Evolutionary conservation across 2,113 vertebrate genomes (phyloP), one percentile per base, ranked within the genome.

Genomic region (Hippocampus guttulatus): DNA sequence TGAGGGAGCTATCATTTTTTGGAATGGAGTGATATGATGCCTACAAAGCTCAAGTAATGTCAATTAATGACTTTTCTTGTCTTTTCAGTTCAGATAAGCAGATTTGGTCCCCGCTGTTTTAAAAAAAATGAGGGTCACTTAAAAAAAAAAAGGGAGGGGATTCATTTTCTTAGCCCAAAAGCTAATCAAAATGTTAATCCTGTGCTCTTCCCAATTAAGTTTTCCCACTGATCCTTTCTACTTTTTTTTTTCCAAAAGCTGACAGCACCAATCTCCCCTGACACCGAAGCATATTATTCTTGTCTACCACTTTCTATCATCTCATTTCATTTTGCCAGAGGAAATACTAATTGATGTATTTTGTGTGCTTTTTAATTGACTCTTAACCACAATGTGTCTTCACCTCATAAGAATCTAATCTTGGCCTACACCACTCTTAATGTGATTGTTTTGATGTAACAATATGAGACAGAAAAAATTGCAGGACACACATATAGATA

Each of bases 111-210:
- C 62, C 18, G 8, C 63, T 72, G 77, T 82, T 82, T 82, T 33
- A 30, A 80, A 84, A 67, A 85, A 83, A 88, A 87, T 67, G 78
- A 79, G 68, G 68, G 76, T 77, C 70, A 83, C 72, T 16, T 65
- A 70, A 52, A 66, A 69, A 57, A 77, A 81, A 74, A 45, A 30
- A 30, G 30, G 63, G 54, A 23, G 75, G 80, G 80, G 74, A 75
- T 81, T 65, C 68, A 82, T 66, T 64, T 74, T 84, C 71, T 86
- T 81, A 82, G 83, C 76, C 85, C 81, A 74, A 82, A 88, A 85
- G 84, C 79, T 88, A 88, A 88, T 85, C 81, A 74, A 75, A 73
- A 49, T 78, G 81, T 81, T 81, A 85, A 85, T 87, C 83, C 85
- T 65, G 65, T 71, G 71, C 77, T 78, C 78, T 80, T 84, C 67